Percentiles rank a stretch among this genome's conserved stretches.
Evolutionary conservation across 1,140 invertebrate genomes (phyloP).

Genomic region (Orius insidiosus): DNA sequence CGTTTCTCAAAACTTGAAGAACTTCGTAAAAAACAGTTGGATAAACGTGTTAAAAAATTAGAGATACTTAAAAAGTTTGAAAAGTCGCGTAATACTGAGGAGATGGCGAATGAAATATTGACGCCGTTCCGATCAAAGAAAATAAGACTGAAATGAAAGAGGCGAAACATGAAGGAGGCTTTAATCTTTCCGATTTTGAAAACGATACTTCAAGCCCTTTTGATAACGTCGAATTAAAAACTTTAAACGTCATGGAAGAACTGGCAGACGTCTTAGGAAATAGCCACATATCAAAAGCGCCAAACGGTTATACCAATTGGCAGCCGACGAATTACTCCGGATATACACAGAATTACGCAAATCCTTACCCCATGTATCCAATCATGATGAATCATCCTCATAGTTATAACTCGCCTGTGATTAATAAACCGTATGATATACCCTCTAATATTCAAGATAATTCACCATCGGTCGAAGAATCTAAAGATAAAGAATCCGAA

Average conservation of each 20-base stretch:
- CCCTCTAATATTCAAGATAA: background rate
- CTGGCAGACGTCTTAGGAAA: constrained; percentile 45
- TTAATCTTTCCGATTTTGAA: constrained; percentile 67
- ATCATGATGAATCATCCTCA: background rate
- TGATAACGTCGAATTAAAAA: constrained; percentile 77
- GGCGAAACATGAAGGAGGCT: constrained; percentile 12
- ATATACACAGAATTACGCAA: background rate
- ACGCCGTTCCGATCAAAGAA: background rate
- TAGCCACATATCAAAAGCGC: constrained; percentile 13
- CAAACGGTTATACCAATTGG: background rate
- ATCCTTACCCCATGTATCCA: constrained; percentile 3
- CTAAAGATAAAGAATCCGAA: too few species aligned
- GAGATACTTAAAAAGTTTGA: background rate
- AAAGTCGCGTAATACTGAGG: background rate
- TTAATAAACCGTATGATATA: background rate
- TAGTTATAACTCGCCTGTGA: background rate
- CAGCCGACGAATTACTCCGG: background rate
- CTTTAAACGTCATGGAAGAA: constrained; percentile 76
- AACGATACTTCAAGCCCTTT: constrained; percentile 77
- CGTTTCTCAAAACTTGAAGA: constrained; percentile 27
- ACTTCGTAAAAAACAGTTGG: constrained; percentile 18
- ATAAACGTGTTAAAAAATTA: background rate
- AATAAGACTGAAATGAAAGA: background rate
- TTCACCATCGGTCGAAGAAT: background rate
- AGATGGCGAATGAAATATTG: background rate